These are phyloP conservation scores for Trichogramma evanescens DNA, from an alignment of 2,888 invertebrate genomes.

Conservation along the genomic window DNA sequence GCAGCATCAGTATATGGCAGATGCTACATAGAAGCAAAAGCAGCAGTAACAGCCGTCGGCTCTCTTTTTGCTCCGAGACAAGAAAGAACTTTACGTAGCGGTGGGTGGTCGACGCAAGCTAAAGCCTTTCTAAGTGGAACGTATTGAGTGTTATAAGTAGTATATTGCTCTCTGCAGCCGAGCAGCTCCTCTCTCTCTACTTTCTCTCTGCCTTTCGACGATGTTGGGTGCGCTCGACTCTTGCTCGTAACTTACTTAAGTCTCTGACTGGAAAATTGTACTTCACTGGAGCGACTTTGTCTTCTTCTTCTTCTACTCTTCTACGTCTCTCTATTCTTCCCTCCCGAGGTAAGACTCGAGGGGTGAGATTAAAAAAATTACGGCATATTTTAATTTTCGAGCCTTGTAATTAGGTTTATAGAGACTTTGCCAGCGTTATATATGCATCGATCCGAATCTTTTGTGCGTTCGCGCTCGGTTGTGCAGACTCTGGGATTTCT, in stretches of 20 bases:
- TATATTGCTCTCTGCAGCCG: conserved; percentile 22
- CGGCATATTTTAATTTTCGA: conserved; percentile 12
- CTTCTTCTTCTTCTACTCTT: no score
- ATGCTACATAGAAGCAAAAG: no score
- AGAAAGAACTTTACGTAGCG: no score
- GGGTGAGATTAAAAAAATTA: background rate
- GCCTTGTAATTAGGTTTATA: no score
- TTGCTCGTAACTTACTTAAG: conserved; percentile 32
- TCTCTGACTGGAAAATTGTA: conserved; percentile 25
- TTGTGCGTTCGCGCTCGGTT: no score
- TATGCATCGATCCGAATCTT: no score
- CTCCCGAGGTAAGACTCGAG: background rate
- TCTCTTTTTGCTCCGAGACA: no score
- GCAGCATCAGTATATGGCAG: no score
- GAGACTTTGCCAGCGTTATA: no score
- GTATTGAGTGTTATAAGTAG: conserved; percentile 36
- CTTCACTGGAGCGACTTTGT: conserved; percentile 23
- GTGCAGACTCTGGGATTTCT: no score
- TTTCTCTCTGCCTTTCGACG: background rate
- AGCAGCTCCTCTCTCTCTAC: conserved; percentile 11
- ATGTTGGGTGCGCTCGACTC: conserved; percentile 18
- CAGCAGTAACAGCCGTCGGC: no score
- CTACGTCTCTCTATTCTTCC: background rate
- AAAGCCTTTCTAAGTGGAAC: conserved; percentile 37
- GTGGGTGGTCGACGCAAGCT: no score